Percentiles rank a stretch among this genome's conserved stretches.
These are phyloP conservation scores for Eurytoma adleriae DNA, from an alignment of 2,888 invertebrate genomes.

Conservation along the genomic window DNA sequence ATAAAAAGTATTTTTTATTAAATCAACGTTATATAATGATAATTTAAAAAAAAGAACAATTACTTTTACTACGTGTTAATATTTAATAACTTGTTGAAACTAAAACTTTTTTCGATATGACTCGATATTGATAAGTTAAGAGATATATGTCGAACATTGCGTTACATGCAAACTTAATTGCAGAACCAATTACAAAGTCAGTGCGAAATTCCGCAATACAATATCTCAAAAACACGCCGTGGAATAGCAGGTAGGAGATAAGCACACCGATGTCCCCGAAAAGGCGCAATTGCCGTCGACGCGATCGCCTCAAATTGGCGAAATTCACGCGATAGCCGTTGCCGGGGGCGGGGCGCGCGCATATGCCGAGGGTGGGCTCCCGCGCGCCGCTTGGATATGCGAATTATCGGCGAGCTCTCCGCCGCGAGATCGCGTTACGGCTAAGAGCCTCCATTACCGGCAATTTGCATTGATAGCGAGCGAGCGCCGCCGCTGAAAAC, in stretches of 20 bases:
- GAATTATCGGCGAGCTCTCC: constrained; percentile 33
- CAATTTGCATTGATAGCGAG: constrained; percentile 74
- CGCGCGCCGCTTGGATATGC: constrained; percentile 28
- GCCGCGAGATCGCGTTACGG: constrained; percentile 67
- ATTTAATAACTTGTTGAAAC: no score
- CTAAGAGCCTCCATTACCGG: constrained; percentile 72
- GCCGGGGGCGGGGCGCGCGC: constrained; percentile 7
- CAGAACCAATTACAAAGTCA: no score
- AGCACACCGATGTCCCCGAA: constrained; percentile 45
- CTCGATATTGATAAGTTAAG: no score
- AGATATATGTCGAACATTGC: no score
- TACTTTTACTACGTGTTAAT: no score
- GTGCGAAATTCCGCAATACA: no score
- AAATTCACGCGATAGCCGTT: constrained; percentile 52
- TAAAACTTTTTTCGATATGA: constrained; percentile 10
- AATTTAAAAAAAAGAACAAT: no score
- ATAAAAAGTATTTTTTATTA: no score
- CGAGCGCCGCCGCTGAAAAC: constrained; percentile 64
- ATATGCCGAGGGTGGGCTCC: constrained; percentile 17
- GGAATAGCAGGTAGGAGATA: no score
- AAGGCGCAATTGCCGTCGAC: constrained; percentile 58
- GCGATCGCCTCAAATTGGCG: constrained; percentile 27
- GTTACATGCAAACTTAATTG: no score
- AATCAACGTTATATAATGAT: no score
- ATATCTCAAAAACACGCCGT: no score